Evolutionary conservation across 2,888 invertebrate genomes (phyloP).

Genomic region (Dryococelus australis): DNA sequence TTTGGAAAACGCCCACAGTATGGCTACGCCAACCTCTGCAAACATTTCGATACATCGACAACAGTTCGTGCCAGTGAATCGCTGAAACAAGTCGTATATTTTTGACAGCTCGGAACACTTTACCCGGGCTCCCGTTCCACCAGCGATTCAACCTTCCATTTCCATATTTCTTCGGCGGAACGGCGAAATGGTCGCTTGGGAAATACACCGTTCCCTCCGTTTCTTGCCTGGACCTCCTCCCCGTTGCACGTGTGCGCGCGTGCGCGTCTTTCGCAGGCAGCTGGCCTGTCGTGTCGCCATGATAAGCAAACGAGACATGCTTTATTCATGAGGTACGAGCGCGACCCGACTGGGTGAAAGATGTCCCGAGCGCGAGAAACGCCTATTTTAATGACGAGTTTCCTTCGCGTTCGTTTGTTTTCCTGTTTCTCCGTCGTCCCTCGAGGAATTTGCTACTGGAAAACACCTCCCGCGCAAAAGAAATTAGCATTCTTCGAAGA

Average conservation of each 20-base stretch:
- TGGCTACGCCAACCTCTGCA: no score
- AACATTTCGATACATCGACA: no score
- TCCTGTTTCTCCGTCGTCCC: neutral
- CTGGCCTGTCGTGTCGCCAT: neutral
- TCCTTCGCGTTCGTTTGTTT: neutral
- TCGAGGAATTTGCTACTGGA: neutral
- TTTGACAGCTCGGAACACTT: neutral
- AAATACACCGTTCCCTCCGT: slow-evolving; percentile 16
- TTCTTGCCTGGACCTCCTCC: neutral
- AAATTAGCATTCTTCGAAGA: neutral
- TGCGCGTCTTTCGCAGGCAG: neutral
- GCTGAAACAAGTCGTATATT: neutral
- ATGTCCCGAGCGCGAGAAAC: neutral
- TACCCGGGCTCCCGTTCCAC: neutral
- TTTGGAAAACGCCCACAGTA: no score
- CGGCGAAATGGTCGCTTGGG: slow-evolving; percentile 2
- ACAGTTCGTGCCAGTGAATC: no score
- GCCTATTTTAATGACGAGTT: neutral
- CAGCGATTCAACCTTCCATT: neutral
- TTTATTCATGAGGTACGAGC: neutral
- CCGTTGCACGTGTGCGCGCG: neutral
- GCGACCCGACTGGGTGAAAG: neutral
- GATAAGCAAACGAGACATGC: neutral
- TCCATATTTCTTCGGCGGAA: neutral
- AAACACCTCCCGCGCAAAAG: neutral